Conservation (phyloP, 30 jellyfish, hydroid and myxozoan genomes). For the Aurelia sp. region DNA sequence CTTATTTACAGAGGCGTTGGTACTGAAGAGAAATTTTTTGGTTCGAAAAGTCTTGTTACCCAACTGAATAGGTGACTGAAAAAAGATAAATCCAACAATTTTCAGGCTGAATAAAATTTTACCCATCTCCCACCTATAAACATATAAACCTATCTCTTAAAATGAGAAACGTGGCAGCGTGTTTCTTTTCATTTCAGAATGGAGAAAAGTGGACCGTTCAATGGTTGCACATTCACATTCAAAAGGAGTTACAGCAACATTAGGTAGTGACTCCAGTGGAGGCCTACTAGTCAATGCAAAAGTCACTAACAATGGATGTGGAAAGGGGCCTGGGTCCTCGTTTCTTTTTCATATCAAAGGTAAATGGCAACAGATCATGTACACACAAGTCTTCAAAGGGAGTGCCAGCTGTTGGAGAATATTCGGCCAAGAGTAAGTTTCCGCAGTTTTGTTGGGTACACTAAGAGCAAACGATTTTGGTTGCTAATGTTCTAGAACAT, state of each 20-base stretch:
- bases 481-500: too few relatives aligned
- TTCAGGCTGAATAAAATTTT: too few relatives aligned
- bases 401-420: constrained; percentile 66
- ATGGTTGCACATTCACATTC: constrained; percentile 62
- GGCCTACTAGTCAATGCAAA: constrained; percentile 30
- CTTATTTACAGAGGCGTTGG: too few relatives aligned
- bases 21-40: too few relatives aligned
- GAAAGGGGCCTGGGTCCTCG: constrained; percentile 16
- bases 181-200: constrained; percentile 18
- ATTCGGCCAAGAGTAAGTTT: constrained; percentile 64
- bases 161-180: too few relatives aligned
- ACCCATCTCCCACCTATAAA: too few relatives aligned
- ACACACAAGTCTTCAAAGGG: constrained; percentile 75
- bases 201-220: constrained; percentile 71
- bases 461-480: too few relatives aligned
- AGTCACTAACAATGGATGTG: constrained; percentile 52
- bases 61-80: too few relatives aligned
- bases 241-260: neutral
- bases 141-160: too few relatives aligned
- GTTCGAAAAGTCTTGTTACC: too few relatives aligned
- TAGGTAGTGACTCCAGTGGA: constrained; percentile 25
- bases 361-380: constrained; percentile 76
- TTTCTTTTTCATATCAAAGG: constrained; percentile 65
- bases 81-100: too few relatives aligned
- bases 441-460: too few relatives aligned